Conservation (phyloP, 2,888 invertebrate genomes). For the Scaptodrosophila latifasciaeformis region DNA sequence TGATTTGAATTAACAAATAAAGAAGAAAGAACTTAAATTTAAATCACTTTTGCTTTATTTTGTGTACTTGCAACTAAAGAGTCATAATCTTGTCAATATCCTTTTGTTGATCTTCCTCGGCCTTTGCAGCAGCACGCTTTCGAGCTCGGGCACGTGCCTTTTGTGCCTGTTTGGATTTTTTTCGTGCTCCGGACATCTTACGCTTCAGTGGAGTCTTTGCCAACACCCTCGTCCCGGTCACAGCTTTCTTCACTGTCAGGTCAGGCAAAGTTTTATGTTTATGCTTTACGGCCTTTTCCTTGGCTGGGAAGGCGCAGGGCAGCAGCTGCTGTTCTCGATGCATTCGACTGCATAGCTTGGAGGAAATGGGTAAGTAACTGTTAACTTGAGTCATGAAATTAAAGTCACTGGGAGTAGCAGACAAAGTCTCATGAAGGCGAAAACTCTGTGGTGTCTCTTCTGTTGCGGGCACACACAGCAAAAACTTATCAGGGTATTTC, state of each 20-base stretch:
- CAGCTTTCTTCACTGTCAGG: background rate
- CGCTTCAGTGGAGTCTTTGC: background rate
- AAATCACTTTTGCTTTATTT: background rate
- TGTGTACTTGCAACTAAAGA: slow-evolving; percentile 22
- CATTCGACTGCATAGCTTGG: slow-evolving; percentile 50
- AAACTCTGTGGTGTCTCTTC: slow-evolving; percentile 48
- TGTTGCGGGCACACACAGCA: slow-evolving; percentile 53
- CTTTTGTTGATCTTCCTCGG: slow-evolving; percentile 2
- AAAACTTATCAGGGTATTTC: slow-evolving; percentile 59
- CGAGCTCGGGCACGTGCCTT: background rate
- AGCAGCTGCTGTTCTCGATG: slow-evolving; percentile 54
- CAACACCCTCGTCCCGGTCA: too few relatives aligned
- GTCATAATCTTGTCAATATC: slow-evolving; percentile 37
- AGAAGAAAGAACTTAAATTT: too few relatives aligned
- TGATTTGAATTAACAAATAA: too few relatives aligned
- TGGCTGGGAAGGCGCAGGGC: slow-evolving; percentile 58
- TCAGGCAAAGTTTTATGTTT: too few relatives aligned
- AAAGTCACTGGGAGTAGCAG: slow-evolving; percentile 42
- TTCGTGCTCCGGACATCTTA: too few relatives aligned
- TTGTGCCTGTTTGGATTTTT: background rate
- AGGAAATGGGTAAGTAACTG: slow-evolving; percentile 54
- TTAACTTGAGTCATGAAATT: slow-evolving; percentile 50
- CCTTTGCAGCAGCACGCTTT: background rate
- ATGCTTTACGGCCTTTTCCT: background rate
- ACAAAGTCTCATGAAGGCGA: slow-evolving; percentile 45